Evolutionary conservation across 2,797 vertebrate species (phyloP).

Genomic region (Carapus acus): DNA sequence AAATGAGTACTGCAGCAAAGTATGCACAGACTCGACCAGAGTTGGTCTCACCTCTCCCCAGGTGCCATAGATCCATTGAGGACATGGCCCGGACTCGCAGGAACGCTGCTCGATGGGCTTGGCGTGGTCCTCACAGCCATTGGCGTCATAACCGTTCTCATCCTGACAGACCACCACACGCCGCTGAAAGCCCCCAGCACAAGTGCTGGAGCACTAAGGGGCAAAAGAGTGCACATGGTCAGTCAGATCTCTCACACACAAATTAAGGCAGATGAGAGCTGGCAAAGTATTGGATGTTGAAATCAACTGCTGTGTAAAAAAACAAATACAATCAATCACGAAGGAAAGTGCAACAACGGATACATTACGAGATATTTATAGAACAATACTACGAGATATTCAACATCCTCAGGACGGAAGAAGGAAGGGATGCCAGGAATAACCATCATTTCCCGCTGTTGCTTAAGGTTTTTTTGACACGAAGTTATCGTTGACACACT

Average conservation of each 20-base stretch:
- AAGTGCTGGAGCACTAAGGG: constrained; percentile 93
- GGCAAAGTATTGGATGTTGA: too few relatives aligned
- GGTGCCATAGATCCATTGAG: constrained; percentile 91
- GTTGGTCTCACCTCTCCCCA: constrained; percentile 89
- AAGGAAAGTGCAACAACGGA: not conserved
- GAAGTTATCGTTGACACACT: constrained; percentile 14
- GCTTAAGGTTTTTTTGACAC: constrained; percentile 46
- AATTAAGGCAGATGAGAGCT: not conserved
- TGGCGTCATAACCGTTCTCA: constrained; percentile 89
- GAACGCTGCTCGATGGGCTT: constrained; percentile 87
- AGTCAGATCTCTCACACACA: constrained; percentile 14
- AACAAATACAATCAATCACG: too few relatives aligned
- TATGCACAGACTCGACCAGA: not conserved
- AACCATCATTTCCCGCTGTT: constrained; percentile 44
- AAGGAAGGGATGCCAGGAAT: constrained; percentile 48
- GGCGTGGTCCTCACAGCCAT: constrained; percentile 84
- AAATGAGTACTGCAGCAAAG: not conserved
- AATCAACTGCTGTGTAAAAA: too few relatives aligned
- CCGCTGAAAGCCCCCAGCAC: constrained; percentile 94
- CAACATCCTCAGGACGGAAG: constrained; percentile 34
- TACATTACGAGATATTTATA: constrained; percentile 3
- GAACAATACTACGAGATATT: constrained; percentile 3
- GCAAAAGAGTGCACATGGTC: constrained; percentile 19
- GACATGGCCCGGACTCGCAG: constrained; percentile 93
- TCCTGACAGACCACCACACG: constrained; percentile 97